Evolutionary conservation across 2,797 vertebrate species (phyloP).

Genomic region (Typhlichthys eigenmanni): DNA sequence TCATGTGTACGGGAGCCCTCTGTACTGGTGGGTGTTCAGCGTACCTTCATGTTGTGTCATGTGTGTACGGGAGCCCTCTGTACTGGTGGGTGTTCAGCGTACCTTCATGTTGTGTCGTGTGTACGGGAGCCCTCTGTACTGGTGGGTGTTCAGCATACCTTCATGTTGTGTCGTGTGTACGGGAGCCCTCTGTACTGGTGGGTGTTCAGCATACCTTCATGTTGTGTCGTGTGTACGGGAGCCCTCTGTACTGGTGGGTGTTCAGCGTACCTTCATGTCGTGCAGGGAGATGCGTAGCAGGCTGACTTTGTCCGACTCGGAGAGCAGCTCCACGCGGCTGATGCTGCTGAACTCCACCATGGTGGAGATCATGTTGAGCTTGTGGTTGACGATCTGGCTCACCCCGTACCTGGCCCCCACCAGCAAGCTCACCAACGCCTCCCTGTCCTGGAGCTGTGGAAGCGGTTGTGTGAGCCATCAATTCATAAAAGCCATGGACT

Average conservation of each 20-base stretch:
- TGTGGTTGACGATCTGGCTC: slow-evolving; percentile 96
- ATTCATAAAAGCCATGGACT: not conserved
- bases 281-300: slow-evolving; percentile 94
- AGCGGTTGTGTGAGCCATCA: no score
- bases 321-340: slow-evolving; percentile 87
- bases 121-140: slow-evolving; percentile 2
- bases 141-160: no score
- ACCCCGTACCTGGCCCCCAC: slow-evolving; percentile 95
- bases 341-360: slow-evolving; percentile 95
- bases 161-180: not conserved
- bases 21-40: no score
- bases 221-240: no score
- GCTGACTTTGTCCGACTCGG: slow-evolving; percentile 94
- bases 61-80: slow-evolving; percentile 22
- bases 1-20: no score
- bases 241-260: not conserved
- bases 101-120: no score
- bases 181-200: no score
- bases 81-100: no score
- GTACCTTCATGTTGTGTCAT: no score
- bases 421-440: slow-evolving; percentile 88
- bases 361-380: slow-evolving; percentile 91
- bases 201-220: no score
- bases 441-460: slow-evolving; percentile 91
- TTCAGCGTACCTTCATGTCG: slow-evolving; percentile 88